A percentile compares a stretch with the other conserved stretches of the same genome.
Evolutionary conservation across 2,797 vertebrate genomes (phyloP).

Genomic region (Poeciliopsis presidionis): DNA sequence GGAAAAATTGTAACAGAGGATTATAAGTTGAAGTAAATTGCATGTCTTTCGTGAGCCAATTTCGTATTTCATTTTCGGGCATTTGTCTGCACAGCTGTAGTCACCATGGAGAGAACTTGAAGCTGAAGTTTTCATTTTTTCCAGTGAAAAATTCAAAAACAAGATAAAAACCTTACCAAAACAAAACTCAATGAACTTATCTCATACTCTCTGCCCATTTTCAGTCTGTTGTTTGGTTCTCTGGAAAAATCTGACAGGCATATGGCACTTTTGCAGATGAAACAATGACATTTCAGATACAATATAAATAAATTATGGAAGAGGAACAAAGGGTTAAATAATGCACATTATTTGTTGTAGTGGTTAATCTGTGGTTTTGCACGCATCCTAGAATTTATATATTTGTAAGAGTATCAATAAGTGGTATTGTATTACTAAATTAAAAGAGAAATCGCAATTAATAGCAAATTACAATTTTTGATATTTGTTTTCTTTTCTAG

Average conservation of each 20-base stretch:
- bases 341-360: background rate
- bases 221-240: background rate
- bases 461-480: background rate
- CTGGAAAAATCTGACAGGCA: background rate
- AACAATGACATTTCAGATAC: background rate
- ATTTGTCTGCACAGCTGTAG: slow-evolving; percentile 3
- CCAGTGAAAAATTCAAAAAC: background rate
- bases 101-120: background rate
- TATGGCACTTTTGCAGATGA: background rate
- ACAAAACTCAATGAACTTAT: background rate
- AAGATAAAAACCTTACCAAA: background rate
- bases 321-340: background rate
- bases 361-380: background rate
- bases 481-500: background rate
- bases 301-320: background rate
- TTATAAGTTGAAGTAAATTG: slow-evolving; percentile 1
- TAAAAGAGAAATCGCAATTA: background rate
- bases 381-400: background rate
- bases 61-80: background rate
- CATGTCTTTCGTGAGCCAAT: background rate
- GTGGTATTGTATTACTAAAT: background rate
- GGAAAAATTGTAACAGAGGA: background rate
- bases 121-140: background rate
- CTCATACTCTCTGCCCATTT: background rate
- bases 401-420: background rate